Evolutionary conservation across 2,797 vertebrate genomes (phyloP), one percentile per base, ranked within the genome.

Genomic region (Tokudaia muenninki): DNA sequence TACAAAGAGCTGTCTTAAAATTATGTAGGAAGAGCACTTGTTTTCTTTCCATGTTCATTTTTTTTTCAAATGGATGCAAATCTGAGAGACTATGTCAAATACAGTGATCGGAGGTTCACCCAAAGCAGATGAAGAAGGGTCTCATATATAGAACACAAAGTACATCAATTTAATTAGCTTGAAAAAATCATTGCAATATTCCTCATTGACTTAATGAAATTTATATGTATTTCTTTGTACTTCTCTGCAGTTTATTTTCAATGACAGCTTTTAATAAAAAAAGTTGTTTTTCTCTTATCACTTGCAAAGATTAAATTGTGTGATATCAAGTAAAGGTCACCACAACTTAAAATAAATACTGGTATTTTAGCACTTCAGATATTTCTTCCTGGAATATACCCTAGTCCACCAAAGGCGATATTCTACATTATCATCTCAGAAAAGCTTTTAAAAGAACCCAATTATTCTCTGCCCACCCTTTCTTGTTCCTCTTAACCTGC

Each of bases 401-500:
- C 44, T 59, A 80, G 79, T 89, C 87, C 26, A 95, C 65, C 55
- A 96, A 96, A 86, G 67, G 37, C 82, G 57, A n/a, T 47, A 44
- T 84, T 87, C 91, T 86, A 79, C 88, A 84, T 79, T 80, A 97
- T 50, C 37, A 52, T 96, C 57, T 92, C 87, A 96, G 83, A 63
- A 96, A 93, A 96, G 52, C 77, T 96, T 92, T 88, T 82, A 80
- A 84, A 59, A 97, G 74, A 96, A 96, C 65, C 26, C 52, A 96
- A 77, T 94, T 96, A 95, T 96, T 96, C 61, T 95, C 90, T 94
- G 74, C 77, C 92, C 72, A 96, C 92, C 90, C 50, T 6, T 96
- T 93, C 95, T 96, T 94, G 90, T 93, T 95, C 79, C 59, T 95
- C 95, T 94, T 92, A 96, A 97, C 88, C 97, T 95, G n/a, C 50